Percentiles rank a stretch among this genome's conserved stretches.
Evolutionary conservation across 2,113 vertebrate genomes (phyloP).

Genomic region (Bolborhynchus lineola): DNA sequence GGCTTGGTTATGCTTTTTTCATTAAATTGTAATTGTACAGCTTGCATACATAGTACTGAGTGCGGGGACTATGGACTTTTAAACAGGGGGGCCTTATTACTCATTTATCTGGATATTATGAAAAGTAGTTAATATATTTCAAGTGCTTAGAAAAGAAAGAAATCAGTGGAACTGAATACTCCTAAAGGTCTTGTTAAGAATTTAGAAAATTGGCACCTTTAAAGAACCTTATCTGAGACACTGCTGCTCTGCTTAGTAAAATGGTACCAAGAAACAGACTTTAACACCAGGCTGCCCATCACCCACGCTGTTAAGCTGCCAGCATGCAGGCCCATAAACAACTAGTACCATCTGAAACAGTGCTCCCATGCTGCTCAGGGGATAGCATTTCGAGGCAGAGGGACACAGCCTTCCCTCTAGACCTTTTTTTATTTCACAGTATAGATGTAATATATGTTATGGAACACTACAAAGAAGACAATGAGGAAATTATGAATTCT

Average conservation of each 20-base stretch:
- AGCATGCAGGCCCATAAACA: accelerated
- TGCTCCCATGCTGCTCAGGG: neutral
- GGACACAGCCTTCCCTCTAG: neutral
- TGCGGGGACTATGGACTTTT: neutral
- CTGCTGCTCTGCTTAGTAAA: neutral
- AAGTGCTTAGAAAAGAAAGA: neutral
- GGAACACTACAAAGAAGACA: neutral
- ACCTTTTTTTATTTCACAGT: neutral
- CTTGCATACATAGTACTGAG: neutral
- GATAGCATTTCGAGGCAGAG: neutral
- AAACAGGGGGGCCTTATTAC: neutral
- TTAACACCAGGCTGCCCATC: neutral
- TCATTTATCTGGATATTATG: neutral
- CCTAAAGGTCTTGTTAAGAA: neutral
- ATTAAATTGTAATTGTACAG: neutral
- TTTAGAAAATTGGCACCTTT: neutral
- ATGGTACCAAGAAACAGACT: neutral
- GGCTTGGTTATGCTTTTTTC: neutral
- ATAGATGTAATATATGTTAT: neutral
- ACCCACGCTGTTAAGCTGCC: neutral
- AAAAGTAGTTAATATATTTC: neutral
- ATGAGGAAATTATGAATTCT: neutral
- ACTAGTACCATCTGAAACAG: neutral
- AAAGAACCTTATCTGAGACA: neutral
- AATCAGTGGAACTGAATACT: neutral